Base-by-base conservation (phyloP, 2,888 invertebrate species). In the Eulithis prunata region DNA sequence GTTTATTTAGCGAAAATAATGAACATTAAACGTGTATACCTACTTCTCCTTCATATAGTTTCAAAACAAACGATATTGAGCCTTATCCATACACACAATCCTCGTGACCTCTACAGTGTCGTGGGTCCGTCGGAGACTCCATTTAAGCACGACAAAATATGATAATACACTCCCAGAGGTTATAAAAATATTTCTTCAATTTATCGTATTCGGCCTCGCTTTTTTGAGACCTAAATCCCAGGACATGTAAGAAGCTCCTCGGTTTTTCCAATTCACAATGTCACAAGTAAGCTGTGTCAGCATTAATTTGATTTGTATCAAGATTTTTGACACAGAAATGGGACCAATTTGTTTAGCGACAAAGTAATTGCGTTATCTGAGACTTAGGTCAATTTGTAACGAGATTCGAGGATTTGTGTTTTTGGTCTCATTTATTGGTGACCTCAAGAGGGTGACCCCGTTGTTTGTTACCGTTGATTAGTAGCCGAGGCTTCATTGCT, bases 351-450 rank as follows among this genome's bases (percentile, higher is more conserved):
- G 70, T 74, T 74, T 72, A 68, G 64, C 62, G 69, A 56, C 71
- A 65, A 65, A 71, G 68, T 74, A 71, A 74, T 72, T 66, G 63
- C 66, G 73, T 72, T 74, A 73, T 71, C 73, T 68, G 73, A 66
- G 62, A 46, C 62, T 55, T 41, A 46, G 60, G 66, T 64, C 67
- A 66, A 71, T 71, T 71, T 71, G 67, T 70, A 54, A 28, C 43
- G 56, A 38, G 57, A 57, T 64, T 49, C 21, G 57, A 65, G 49
- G 64, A 67, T 68, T 70, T 68, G 64, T 62, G 14, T 45, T 66
- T 65, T 57, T 64, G 61, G 49, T 54, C 57, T 64, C 59, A 61
- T 64, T 56, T 45, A 38, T 57, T 55, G 14, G 43, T 59, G 62
- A 59, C 59, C 58, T 38, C 45, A 51, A 28, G 49, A 28, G 41